These are phyloP conservation scores for Thunnus thynnus DNA, from an alignment of 2,113 vertebrate genomes.

Conservation along the genomic window DNA sequence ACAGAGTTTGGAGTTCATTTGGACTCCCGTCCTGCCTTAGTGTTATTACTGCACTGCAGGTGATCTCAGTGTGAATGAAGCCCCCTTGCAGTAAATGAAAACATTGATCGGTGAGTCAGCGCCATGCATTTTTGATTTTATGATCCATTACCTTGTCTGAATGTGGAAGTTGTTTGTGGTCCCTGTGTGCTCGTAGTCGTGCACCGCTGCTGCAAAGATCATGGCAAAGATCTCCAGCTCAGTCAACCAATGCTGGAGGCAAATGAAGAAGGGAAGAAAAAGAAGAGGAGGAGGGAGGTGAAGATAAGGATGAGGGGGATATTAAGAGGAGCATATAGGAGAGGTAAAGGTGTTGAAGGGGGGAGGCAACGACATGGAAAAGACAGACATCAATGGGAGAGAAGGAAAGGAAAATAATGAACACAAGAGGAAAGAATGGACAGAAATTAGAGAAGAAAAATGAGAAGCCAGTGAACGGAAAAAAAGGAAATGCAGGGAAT, in stretches of 20 bases:
- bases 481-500: conserved; percentile 32
- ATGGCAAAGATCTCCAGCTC: conserved; percentile 99
- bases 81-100: conserved; percentile 66
- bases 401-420: conserved; percentile 39
- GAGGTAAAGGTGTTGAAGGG: not conserved
- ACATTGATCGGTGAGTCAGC: conserved; percentile 67
- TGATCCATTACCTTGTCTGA: conserved; percentile 90
- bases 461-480: conserved; percentile 57
- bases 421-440: conserved; percentile 52
- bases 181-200: conserved; percentile 98
- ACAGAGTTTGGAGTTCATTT: conserved; percentile 38
- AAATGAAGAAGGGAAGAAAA: not conserved
- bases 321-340: conserved; percentile 28
- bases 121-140: conserved; percentile 72
- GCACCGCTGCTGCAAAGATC: conserved; percentile 97
- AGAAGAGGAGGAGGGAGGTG: not conserved
- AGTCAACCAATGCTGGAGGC: conserved; percentile 95
- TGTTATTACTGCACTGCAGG: conserved; percentile 56
- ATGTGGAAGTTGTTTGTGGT: conserved; percentile 99
- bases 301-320: conserved; percentile 3
- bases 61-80: conserved; percentile 45
- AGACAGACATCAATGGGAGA: conserved; percentile 30
- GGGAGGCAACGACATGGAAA: conserved; percentile 41
- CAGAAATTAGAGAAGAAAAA: conserved; percentile 54
- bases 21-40: conserved; percentile 2